Evolutionary conservation across 2,113 vertebrate species (phyloP), one percentile per base, ranked within the genome.

Genomic region (Romanogobio albipinnatus): DNA sequence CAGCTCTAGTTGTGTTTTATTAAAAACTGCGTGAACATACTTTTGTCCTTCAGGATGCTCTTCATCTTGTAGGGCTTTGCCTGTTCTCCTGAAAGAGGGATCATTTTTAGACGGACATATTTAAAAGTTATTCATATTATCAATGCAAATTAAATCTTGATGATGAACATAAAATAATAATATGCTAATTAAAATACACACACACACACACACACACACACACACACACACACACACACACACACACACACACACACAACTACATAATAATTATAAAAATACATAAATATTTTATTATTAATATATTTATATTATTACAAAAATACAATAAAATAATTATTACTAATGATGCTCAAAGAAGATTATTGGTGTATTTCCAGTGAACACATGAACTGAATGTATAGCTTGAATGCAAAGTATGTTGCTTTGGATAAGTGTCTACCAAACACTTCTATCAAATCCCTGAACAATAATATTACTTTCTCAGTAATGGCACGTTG

Each of bases 21-120:
- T 61, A 61, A 24, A 59, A 56, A 61, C 3, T 22, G 17, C 19
- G 17, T 47, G 66, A 24, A 11, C 89, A 0, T 90, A 94, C 93
- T 91, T 3, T 62, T 59, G 7, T 68, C 22, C 81, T 94, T 95
- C 78, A 94, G 83, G 85, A 94, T 94, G 19, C 92, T 85, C 79
- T 93, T 94, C 87, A 91, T 89, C 7, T 7, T 56, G 53, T 56
- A 2, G 47, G 90, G 87, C 39, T 90, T 85, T 36, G 49, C 75
- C 36, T 64, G 43, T 66, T 87, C 68, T 33, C n/a, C 76, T 86
- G 45, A 1, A 7, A 14, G 22, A 84, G 33, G 9, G 9, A 58
- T 3, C 7, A 6, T 22, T 53, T 45, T 75, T 9, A 64, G 7
- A 33, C 6, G 14, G 7, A 19, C 36, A 1, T 36, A 36, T 66